Evolutionary conservation across 2,113 vertebrate genomes (phyloP).

Genomic region (Oryzias melastigma): DNA sequence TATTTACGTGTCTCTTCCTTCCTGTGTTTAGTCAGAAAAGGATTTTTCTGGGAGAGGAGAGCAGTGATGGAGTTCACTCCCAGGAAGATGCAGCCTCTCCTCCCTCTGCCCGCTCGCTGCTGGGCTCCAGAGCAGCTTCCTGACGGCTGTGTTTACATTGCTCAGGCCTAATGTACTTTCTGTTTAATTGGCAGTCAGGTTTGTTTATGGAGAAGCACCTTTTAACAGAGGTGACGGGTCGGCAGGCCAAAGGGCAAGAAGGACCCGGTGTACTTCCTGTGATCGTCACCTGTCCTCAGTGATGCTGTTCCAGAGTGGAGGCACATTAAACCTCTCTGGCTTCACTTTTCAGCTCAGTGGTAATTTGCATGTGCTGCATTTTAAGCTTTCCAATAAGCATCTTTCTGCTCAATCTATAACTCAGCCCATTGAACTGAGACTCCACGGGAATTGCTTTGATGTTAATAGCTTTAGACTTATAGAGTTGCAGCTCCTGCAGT

Average conservation of each 20-base stretch:
- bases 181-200: constrained; percentile 71
- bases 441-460: constrained; percentile 48
- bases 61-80: constrained; percentile 57
- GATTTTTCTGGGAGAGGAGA: constrained; percentile 56
- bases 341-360: constrained; percentile 40
- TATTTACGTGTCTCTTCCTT: constrained; percentile 76
- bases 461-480: constrained; percentile 55
- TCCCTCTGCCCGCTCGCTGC: background rate
- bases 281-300: constrained; percentile 64
- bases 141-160: constrained; percentile 76
- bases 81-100: constrained; percentile 49
- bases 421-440: constrained; percentile 63
- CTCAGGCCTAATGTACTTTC: constrained; percentile 70
- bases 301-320: constrained; percentile 43
- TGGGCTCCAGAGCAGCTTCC: constrained; percentile 7
- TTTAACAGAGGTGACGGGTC: constrained; percentile 64
- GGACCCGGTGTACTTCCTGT: constrained; percentile 72
- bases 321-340: constrained; percentile 40
- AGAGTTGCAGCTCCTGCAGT: constrained; percentile 20
- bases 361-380: constrained; percentile 61
- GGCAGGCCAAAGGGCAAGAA: constrained; percentile 61
- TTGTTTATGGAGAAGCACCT: constrained; percentile 68
- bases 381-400: constrained; percentile 58
- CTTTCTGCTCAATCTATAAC: constrained; percentile 55
- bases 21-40: constrained; percentile 73